Evolutionary conservation across 2,888 invertebrate species (phyloP).

Genomic region (Eledone cirrhosa): DNA sequence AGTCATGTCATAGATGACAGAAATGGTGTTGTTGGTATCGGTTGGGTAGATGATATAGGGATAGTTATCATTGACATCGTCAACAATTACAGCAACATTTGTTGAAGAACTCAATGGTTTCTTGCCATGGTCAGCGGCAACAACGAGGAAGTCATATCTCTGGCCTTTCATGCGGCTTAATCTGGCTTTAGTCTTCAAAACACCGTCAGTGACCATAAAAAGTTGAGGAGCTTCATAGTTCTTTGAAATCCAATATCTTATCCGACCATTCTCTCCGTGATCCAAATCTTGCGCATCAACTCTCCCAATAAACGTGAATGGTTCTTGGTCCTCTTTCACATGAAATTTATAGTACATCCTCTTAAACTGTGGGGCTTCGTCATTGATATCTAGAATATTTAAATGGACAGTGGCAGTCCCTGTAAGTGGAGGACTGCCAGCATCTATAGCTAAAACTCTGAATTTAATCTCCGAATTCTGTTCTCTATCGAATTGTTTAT

Average conservation of each 20-base stretch:
- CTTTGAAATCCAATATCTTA: conserved; percentile 27
- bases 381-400: conserved; percentile 42
- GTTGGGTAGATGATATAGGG: conserved; percentile 47
- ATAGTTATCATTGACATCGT: conserved; percentile 50
- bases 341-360: conserved; percentile 29
- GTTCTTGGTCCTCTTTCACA: conserved; percentile 33
- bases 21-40: conserved; percentile 42
- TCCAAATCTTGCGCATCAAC: conserved; percentile 39
- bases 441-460: conserved; percentile 37
- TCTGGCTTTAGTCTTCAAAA: conserved; percentile 33
- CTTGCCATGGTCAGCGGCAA: conserved; percentile 37
- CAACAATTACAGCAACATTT: conserved; percentile 44
- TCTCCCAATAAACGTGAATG: conserved; percentile 37
- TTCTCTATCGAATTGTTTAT: conserved; percentile 47
- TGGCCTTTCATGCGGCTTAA: conserved; percentile 36
- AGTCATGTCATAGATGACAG: conserved; percentile 31
- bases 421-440: conserved; percentile 29
- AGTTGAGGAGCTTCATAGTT: conserved; percentile 23
- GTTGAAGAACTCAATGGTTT: conserved; percentile 36
- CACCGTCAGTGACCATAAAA: conserved; percentile 39
- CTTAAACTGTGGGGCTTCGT: conserved; percentile 40
- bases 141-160: conserved; percentile 36
- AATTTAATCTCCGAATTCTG: conserved; percentile 33
- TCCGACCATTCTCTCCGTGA: conserved; percentile 19
- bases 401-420: conserved; percentile 39